Evolutionary conservation across 2,113 vertebrate genomes (phyloP).

Genomic region (Canis aureus): DNA sequence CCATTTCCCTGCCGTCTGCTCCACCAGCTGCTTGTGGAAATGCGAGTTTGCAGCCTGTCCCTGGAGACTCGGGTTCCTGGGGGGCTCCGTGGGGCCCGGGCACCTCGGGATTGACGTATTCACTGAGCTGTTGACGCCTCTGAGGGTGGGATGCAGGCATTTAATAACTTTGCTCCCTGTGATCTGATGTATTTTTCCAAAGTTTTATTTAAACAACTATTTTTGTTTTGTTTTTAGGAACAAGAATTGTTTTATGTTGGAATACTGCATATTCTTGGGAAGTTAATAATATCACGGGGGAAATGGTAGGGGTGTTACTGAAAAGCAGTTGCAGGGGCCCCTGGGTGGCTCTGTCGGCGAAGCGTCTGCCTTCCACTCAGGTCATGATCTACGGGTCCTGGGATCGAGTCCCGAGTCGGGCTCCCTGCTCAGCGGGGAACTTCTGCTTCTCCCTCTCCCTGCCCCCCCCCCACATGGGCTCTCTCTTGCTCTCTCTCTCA

Average conservation of each 20-base stretch:
- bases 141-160: neutral
- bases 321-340: neutral
- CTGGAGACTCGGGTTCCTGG: neutral
- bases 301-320: neutral
- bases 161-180: too few species aligned
- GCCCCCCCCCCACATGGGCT: too few species aligned
- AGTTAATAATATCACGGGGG: neutral
- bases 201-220: neutral
- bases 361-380: too few species aligned
- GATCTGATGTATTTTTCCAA: neutral
- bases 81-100: neutral
- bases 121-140: accelerated
- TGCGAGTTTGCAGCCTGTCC: too few species aligned
- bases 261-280: neutral
- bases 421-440: too few species aligned
- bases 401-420: too few species aligned
- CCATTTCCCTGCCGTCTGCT: neutral
- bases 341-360: too few species aligned
- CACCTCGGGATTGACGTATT: neutral
- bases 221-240: neutral
- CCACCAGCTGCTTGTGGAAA: accelerated
- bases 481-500: too few species aligned
- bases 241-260: neutral
- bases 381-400: too few species aligned
- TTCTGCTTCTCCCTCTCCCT: too few species aligned